These are phyloP conservation scores for Marcusenius ussheri DNA, from an alignment of 2,113 vertebrate genomes.

Conservation along the genomic window DNA sequence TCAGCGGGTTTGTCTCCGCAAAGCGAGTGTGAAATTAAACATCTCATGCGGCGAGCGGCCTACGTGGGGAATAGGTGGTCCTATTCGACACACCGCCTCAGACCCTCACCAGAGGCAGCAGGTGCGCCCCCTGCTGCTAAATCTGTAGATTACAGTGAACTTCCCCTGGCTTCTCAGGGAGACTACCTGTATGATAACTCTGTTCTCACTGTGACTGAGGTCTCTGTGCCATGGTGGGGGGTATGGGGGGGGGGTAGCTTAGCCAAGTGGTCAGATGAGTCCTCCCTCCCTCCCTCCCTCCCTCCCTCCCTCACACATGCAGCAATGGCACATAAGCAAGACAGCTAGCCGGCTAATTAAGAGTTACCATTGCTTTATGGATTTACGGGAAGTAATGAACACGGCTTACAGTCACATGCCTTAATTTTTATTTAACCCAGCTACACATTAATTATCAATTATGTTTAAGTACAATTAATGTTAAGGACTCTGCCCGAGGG, in stretches of 20 bases:
- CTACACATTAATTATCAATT: background rate
- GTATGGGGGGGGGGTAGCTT: background rate
- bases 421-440: slow-evolving; percentile 1
- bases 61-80: slow-evolving; percentile 26
- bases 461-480: slow-evolving; percentile 1
- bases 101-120: slow-evolving; percentile 19
- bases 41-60: slow-evolving; percentile 28
- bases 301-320: background rate
- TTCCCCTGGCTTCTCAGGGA: slow-evolving; percentile 23
- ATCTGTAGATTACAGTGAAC: slow-evolving; percentile 50
- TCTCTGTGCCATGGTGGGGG: background rate
- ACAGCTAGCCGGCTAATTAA: background rate
- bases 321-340: background rate
- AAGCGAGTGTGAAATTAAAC: slow-evolving; percentile 54
- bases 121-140: slow-evolving; percentile 41
- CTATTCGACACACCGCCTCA: slow-evolving; percentile 21
- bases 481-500: background rate
- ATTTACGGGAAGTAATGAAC: background rate
- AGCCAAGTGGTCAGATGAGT: background rate
- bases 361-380: background rate
- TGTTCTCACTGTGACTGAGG: background rate
- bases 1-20: slow-evolving; percentile 41
- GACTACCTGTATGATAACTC: slow-evolving; percentile 19
- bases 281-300: background rate
- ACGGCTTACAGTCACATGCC: background rate